Evolutionary conservation across 2,797 vertebrate species (phyloP).

Genomic region (Syndactyla subalaris): DNA sequence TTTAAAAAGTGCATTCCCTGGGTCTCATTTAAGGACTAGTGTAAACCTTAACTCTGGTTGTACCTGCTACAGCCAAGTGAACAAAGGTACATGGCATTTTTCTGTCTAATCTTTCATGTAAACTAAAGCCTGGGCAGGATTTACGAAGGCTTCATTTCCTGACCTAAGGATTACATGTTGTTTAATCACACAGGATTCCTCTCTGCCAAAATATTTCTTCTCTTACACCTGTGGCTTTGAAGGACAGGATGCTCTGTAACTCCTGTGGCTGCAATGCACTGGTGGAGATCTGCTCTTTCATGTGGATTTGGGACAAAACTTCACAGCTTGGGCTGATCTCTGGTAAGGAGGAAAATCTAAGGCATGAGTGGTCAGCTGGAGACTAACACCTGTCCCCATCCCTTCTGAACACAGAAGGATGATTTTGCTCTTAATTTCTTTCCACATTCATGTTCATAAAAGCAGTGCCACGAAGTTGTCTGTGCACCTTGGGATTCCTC

Average conservation of each 20-base stretch:
- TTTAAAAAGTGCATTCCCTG: not conserved
- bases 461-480: rapidly evolving
- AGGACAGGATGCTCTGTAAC: not conserved
- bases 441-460: rapidly evolving
- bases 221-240: not conserved
- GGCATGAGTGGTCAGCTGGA: not conserved
- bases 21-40: not conserved
- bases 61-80: not conserved
- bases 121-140: not conserved
- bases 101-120: not conserved
- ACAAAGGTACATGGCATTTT: not conserved
- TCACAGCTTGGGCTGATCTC: not conserved
- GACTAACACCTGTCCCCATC: not conserved
- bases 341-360: not conserved
- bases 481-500: not conserved
- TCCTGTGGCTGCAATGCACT: not conserved
- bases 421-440: not conserved
- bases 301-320: not conserved
- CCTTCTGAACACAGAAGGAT: not conserved
- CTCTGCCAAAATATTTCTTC: not conserved
- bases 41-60: not conserved
- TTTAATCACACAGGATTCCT: not conserved
- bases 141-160: not conserved
- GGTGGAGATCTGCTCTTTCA: not conserved
- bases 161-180: not conserved